Percentiles rank a stretch among this genome's conserved stretches.
These are phyloP conservation scores for Pelvicachromis taeniatus DNA, from an alignment of 2,113 vertebrate genomes.

Conservation along the genomic window DNA sequence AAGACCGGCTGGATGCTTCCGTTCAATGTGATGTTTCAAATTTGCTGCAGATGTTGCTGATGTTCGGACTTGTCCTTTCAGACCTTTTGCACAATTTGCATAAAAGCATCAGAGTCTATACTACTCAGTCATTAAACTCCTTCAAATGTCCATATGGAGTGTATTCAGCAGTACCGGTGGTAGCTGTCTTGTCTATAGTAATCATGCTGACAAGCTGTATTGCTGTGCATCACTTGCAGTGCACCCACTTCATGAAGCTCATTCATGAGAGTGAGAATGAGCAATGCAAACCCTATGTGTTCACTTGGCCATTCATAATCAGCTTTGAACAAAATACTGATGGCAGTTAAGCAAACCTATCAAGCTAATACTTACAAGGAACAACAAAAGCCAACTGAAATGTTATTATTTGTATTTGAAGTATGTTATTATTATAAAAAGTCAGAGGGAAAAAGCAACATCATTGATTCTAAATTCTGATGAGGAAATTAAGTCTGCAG, in stretches of 20 bases:
- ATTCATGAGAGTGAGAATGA: background rate
- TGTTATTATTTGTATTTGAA: background rate
- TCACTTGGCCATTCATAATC: background rate
- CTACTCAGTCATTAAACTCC: background rate
- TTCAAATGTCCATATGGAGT: background rate
- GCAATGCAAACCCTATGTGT: background rate
- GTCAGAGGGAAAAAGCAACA: background rate
- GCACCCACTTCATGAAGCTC: background rate
- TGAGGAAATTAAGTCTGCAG: background rate
- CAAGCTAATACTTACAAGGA: background rate
- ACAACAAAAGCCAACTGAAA: background rate
- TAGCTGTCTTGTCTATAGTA: background rate
- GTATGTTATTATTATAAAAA: background rate
- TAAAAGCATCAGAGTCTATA: background rate
- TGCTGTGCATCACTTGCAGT: background rate
- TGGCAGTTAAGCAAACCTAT: background rate
- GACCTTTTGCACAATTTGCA: background rate
- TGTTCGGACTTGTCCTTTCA: background rate
- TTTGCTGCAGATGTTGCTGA: background rate
- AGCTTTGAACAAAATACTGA: background rate
- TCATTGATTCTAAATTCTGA: background rate
- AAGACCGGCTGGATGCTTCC: background rate
- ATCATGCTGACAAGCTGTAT: background rate
- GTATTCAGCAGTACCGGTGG: background rate
- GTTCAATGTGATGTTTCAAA: background rate